Evolutionary conservation across 2,888 invertebrate genomes (phyloP), one percentile per base, ranked within the genome.

Genomic region (Mimas tiliae): DNA sequence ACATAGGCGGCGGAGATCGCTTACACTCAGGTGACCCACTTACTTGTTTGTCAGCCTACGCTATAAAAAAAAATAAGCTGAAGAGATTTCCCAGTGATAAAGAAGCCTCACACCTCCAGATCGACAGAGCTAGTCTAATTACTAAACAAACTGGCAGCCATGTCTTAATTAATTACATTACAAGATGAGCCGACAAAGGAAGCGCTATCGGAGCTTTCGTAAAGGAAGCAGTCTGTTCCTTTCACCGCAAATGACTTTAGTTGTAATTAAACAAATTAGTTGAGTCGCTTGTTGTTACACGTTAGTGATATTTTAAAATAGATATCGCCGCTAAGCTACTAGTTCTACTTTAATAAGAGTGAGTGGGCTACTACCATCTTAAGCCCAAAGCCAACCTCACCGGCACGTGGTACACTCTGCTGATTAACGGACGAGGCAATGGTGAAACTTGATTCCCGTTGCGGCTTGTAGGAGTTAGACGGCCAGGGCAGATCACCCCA

Each of bases 211-310:
- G 19, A 38, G 45, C 45, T 14, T 34, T 8, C 38, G 11, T 58
- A 19, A 58, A 38, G 42, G 58, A 58, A 58, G 12, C 58, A 38
- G 19, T 42, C 19, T 19, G 34, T 38, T 42, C 58, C 52, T 27
- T 52, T 55, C 58, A 12, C 58, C 42, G 8, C 58, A 42, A 58
- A 58, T 16, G 58, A 38, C 12, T 58, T 16, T 19, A 16, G 12
- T 58, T 58, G 58, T 58, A 58, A 58, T 58, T 58, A 58, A 58
- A 58, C 58, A 42, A 58, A 58, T 58, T 58, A 58, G 38, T 58
- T 42, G 19, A 34, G 38, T 6, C n/a, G 7, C 50, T 19, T 19
- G 16, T 19, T 14, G 16, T 6, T 14, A 14, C 2, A 6, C n/a
- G 16, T n/a, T n/a, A n/a, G 16, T 16, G n/a, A 7, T 4, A 6